Evolutionary conservation across 92 coral and sea anemone genomes (phyloP).

Genomic region (Phenganax marumi): DNA sequence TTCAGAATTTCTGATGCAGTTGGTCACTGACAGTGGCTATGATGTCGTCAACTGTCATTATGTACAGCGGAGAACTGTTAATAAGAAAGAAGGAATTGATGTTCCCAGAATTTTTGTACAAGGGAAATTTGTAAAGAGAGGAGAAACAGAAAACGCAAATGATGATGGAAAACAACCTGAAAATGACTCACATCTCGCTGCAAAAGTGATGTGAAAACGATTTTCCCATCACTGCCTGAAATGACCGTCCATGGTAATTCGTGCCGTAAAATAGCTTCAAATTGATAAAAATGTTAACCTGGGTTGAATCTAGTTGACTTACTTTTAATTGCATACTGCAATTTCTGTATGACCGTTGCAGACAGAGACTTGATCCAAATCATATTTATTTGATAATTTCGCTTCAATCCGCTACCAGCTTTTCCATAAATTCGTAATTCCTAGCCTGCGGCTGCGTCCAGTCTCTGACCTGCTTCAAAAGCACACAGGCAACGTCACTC

Average conservation of each 20-base stretch:
- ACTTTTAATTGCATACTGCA: too few species aligned
- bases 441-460: too few species aligned
- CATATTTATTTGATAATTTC: too few species aligned
- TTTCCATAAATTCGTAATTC: too few species aligned
- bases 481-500: not conserved
- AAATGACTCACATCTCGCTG: not conserved
- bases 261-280: too few species aligned
- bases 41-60: conserved; percentile 65
- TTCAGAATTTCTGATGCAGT: conserved; percentile 61
- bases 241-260: too few species aligned
- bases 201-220: not conserved
- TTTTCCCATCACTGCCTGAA: not conserved
- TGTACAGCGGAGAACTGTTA: conserved; percentile 85
- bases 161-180: not conserved
- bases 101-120: conserved; percentile 96
- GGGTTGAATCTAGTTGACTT: too few species aligned
- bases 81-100: conserved; percentile 86
- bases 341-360: too few species aligned
- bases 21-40: conserved; percentile 74
- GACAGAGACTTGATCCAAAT: too few species aligned
- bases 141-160: not conserved
- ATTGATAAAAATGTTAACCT: too few species aligned
- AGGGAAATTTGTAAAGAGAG: conserved; percentile 69
- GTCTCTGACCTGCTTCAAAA: too few species aligned
- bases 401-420: too few species aligned